Base-by-base conservation (phyloP, 2,888 invertebrate species). In the Liposcelis brunnea region DNA sequence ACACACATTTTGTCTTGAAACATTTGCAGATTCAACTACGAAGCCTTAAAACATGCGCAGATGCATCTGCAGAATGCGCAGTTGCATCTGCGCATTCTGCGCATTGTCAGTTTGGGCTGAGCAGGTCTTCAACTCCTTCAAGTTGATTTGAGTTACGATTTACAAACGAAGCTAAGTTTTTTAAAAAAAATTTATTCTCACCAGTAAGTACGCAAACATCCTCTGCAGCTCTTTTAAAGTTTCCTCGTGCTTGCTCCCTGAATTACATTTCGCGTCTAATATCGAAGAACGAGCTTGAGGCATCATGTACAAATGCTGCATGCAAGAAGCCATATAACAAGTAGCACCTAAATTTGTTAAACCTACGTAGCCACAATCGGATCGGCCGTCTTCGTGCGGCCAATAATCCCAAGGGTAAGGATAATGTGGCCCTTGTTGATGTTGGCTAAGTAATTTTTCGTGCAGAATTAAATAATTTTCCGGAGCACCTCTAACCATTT, bases 231-330 rank as follows among this genome's bases (percentile, higher is more conserved):
- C 93, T 46, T 78, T 70, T 45, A 94, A 63, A 0, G 89, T 89
- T 16, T 78, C 71, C 48, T 77, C 80, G 63, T 93, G 90, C 51
- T 86, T 80, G 49, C 77, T 79, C 38, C 75, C 73, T 6, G 71
- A 67, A 38, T 72, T 72, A 46, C 81, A 77, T 52, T 85, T 82
- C 1, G 85, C 80, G 5, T 74, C 72, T 46, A 94, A 65, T 53
- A 94, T 79, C 0, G 89, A 83, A 42, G 80, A 77, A 43, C 93
- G 69, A 0, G 90, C 89, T 58, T 86, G 85, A 4, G 93, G 93
- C 81, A 94, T 90, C 93, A 94, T 94, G 62, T 89, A 94, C 51
- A 94, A 66, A 63, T 94, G 94, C 62, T 94, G 94, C 78, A 94
- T 86, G 58, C 93, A 93, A 2, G 93, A 89, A 8, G 94, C 94